Evolutionary conservation across 2,888 invertebrate genomes (phyloP).

Genomic region (Drosophila greeni): DNA sequence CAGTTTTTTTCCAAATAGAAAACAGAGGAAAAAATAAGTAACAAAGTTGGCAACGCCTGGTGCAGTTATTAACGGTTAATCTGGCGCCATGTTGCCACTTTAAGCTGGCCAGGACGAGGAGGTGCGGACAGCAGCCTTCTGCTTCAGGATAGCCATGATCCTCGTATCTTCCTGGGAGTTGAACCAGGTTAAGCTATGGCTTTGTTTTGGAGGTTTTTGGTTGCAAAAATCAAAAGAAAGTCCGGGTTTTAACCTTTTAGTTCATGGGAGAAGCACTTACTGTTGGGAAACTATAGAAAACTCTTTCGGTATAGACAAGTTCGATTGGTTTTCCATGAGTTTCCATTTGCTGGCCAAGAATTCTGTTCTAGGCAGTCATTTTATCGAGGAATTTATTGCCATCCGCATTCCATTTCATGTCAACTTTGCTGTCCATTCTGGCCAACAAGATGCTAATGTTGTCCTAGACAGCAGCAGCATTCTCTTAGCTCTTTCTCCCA

Average conservation of each 20-base stretch:
- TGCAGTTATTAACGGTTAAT: slow-evolving; percentile 66
- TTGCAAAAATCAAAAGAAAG: too few species aligned
- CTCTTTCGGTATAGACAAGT: too few species aligned
- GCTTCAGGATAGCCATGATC: neutral
- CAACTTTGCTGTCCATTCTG: neutral
- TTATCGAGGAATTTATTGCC: slow-evolving; percentile 7
- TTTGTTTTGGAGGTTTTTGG: neutral
- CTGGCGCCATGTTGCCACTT: slow-evolving; percentile 44
- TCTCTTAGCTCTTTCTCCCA: neutral
- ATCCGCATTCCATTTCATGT: slow-evolving; percentile 6
- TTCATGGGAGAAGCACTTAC: too few species aligned
- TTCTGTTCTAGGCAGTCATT: neutral
- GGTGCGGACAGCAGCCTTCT: slow-evolving; percentile 10
- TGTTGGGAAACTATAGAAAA: too few species aligned
- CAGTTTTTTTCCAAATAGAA: slow-evolving; percentile 13
- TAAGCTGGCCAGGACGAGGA: slow-evolving; percentile 12
- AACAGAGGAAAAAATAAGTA: slow-evolving; percentile 1
- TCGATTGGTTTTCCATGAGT: neutral
- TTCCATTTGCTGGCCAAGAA: neutral
- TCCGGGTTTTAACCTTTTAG: too few species aligned
- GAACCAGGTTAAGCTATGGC: too few species aligned
- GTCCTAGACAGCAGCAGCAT: neutral
- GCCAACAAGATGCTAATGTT: slow-evolving; percentile 9
- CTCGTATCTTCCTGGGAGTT: neutral
- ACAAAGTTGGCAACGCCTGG: slow-evolving; percentile 35